These are phyloP conservation scores for Natator depressus DNA, from an alignment of 2,113 vertebrate species.

Conservation along the genomic window DNA sequence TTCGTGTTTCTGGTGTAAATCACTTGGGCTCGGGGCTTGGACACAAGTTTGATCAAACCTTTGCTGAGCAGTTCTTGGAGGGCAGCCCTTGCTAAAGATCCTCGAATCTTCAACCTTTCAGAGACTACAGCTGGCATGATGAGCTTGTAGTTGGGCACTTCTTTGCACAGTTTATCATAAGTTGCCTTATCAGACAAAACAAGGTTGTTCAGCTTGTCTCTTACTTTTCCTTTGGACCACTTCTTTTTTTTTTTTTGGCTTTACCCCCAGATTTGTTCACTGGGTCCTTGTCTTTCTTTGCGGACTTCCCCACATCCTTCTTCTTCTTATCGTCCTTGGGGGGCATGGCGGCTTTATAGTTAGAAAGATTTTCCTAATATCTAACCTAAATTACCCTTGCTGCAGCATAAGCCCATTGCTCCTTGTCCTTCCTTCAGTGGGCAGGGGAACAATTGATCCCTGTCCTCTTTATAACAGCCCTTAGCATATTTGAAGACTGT, in stretches of 20 bases:
- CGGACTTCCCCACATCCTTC: constrained; percentile 93
- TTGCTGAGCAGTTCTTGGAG: too few species aligned
- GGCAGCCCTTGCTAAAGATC: constrained; percentile 87
- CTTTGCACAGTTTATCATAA: constrained; percentile 97
- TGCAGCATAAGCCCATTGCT: too few species aligned
- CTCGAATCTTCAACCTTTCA: constrained; percentile 96
- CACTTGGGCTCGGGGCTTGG: too few species aligned
- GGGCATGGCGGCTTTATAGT: constrained; percentile 71
- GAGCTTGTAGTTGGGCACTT: constrained; percentile 98
- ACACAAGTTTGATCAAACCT: too few species aligned
- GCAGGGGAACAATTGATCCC: too few species aligned
- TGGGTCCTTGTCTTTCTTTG: constrained; percentile 97
- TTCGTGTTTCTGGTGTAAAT: too few species aligned
- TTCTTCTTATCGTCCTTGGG: constrained; percentile 98
- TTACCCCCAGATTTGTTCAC: constrained; percentile 98
- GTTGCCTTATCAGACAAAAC: constrained; percentile 98
- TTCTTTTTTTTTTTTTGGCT: constrained; percentile 99
- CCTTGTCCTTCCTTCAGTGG: too few species aligned
- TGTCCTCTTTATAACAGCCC: too few species aligned
- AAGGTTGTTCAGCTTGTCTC: constrained; percentile 98
- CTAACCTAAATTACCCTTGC: too few species aligned
- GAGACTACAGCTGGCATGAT: constrained; percentile 97
- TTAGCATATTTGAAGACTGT: too few species aligned
- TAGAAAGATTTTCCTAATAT: too few species aligned
- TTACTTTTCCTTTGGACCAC: constrained; percentile 99